Conservation (phyloP, 2,888 invertebrate genomes). For the Athalia circularis region DNA sequence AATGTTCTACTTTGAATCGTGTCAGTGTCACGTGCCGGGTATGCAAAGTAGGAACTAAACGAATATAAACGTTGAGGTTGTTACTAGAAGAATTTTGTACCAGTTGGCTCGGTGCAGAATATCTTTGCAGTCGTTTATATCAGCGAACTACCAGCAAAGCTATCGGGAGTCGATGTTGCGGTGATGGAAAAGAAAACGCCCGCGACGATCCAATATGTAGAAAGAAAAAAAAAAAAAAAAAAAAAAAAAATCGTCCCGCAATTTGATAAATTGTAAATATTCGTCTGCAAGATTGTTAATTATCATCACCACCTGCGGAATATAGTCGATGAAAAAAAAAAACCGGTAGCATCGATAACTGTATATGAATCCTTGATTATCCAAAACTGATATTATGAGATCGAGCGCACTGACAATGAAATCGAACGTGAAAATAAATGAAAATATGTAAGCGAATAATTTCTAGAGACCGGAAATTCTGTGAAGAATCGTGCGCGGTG, state of each 20-base stretch:
- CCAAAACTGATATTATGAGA: no score
- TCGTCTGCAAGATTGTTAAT: no score
- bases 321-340: no score
- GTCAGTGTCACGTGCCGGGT: constrained; percentile 42
- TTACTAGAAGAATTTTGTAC: constrained; percentile 22
- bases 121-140: neutral
- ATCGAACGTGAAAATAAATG: no score
- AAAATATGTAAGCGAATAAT: no score
- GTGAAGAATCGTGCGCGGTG: no score
- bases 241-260: constrained; percentile 1
- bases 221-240: constrained; percentile 32
- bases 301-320: no score
- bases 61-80: neutral
- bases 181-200: constrained; percentile 2
- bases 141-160: neutral
- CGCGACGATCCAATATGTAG: constrained; percentile 11
- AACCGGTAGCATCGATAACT: no score
- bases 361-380: no score
- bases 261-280: neutral
- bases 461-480: no score
- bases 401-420: no score
- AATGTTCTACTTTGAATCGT: constrained; percentile 38
- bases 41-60: constrained; percentile 39
- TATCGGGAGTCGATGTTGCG: no score
- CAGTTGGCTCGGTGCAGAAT: constrained; percentile 29